A percentile compares a stretch with the other conserved stretches of the same genome.
Conservation (phyloP, 2,888 invertebrate species). For the Apodemia duryi region DNA sequence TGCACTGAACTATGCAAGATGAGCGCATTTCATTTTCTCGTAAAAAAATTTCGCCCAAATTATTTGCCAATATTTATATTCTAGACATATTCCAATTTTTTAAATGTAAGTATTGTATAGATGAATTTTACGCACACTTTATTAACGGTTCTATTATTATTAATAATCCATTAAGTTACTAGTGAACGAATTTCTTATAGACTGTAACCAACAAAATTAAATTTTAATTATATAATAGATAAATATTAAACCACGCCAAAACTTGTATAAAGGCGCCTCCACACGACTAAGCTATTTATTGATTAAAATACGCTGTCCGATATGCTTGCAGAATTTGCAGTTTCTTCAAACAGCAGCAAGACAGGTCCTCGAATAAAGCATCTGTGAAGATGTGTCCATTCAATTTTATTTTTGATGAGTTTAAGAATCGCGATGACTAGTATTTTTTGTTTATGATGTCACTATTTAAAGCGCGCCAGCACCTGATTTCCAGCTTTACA, state of each 20-base stretch:
- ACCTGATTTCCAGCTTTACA: too few relatives aligned
- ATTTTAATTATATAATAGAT: not conserved
- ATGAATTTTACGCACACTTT: slow-evolving; percentile 28
- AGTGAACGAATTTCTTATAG: slow-evolving; percentile 14
- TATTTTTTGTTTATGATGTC: too few relatives aligned
- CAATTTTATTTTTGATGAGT: too few relatives aligned
- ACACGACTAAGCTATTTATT: slow-evolving; percentile 5
- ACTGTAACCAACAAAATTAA: slow-evolving; percentile 1
- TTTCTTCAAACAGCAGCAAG: too few relatives aligned
- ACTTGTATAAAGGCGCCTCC: slow-evolving; percentile 6
- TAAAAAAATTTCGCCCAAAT: not conserved
- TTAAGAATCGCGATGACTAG: too few relatives aligned
- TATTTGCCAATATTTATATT: not conserved
- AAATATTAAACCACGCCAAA: slow-evolving; percentile 5
- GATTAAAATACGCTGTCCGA: not conserved
- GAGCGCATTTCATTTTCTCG: not conserved
- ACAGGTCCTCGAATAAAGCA: too few relatives aligned
- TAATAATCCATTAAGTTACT: slow-evolving; percentile 25
- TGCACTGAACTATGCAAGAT: not conserved
- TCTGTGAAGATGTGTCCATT: too few relatives aligned
- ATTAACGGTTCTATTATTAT: slow-evolving; percentile 31
- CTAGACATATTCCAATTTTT: slow-evolving; percentile 8
- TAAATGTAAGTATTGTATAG: slow-evolving; percentile 10
- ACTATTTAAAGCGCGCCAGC: too few relatives aligned
- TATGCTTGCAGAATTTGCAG: not conserved